phyloP scores from a whole-genome alignment of 2,113 vertebrate genomes.

The Xyrauchen texanus region DNA sequence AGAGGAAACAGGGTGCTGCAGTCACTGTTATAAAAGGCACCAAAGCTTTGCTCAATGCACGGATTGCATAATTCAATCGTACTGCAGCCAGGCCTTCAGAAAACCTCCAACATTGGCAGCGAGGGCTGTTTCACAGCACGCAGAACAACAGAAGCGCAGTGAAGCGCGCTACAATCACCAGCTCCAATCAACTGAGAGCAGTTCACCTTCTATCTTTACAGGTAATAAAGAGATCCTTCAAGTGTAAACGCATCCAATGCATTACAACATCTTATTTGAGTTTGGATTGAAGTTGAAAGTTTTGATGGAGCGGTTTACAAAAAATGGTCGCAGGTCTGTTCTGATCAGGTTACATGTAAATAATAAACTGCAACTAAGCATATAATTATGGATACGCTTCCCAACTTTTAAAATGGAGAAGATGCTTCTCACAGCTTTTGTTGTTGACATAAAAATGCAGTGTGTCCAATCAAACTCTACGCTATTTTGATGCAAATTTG shows the following conservation, averaged over 20 bases:
- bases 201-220: background rate
- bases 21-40: conserved; percentile 54
- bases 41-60: conserved; percentile 48
- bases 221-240: background rate
- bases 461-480: too few relatives aligned
- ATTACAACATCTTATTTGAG: background rate
- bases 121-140: background rate
- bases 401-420: too few relatives aligned
- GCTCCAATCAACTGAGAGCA: background rate
- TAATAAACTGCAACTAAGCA: too few relatives aligned
- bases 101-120: background rate
- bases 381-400: too few relatives aligned
- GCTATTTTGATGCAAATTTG: too few relatives aligned
- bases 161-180: background rate
- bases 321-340: background rate
- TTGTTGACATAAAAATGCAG: too few relatives aligned
- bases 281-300: background rate
- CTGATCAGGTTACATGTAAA: too few relatives aligned
- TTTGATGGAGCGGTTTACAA: background rate
- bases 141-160: conserved; percentile 5
- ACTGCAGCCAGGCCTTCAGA: conserved; percentile 11
- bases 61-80: conserved; percentile 62
- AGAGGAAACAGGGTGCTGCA: conserved; percentile 28
- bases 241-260: background rate
- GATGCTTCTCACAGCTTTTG: too few relatives aligned